Conservation (phyloP, 2,113 vertebrate species). For the Uropsilus gracilis region DNA sequence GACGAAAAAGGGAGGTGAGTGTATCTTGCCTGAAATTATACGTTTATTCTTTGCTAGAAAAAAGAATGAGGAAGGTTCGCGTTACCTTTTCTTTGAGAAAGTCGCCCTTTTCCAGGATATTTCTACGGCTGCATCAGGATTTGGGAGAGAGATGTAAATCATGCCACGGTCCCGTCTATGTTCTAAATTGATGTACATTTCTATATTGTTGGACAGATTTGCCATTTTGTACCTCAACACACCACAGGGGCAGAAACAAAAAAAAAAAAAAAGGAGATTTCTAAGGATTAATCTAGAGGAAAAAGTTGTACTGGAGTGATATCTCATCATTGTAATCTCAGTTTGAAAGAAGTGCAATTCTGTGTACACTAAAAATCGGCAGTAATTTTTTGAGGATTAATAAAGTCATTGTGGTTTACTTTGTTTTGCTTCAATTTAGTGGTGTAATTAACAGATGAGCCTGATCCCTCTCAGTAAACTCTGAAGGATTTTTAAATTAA, state of each 20-base stretch:
- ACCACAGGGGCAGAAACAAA: background rate
- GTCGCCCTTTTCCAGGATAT: background rate
- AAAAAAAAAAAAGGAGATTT: background rate
- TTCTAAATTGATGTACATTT: slow-evolving; percentile 27
- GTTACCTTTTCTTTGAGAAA: background rate
- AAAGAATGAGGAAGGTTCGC: background rate
- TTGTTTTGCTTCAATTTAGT: slow-evolving; percentile 18
- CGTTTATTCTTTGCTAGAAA: slow-evolving; percentile 32
- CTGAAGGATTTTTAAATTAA: background rate
- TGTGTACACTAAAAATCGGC: background rate
- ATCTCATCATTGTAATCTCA: background rate
- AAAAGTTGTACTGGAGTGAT: background rate
- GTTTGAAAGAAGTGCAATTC: background rate
- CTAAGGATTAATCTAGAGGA: background rate
- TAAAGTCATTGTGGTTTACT: background rate
- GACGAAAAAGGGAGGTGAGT: background rate
- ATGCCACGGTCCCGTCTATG: background rate
- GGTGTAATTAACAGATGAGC: background rate
- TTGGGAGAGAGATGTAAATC: background rate
- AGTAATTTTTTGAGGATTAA: background rate
- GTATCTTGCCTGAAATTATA: background rate
- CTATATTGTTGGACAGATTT: slow-evolving; percentile 28
- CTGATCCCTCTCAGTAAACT: background rate
- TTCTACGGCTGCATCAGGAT: background rate
- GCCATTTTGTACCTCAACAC: slow-evolving; percentile 59